Evolutionary conservation across 2,113 vertebrate genomes (phyloP), one percentile per base, ranked within the genome.

Genomic region (Ciconia boyciana): DNA sequence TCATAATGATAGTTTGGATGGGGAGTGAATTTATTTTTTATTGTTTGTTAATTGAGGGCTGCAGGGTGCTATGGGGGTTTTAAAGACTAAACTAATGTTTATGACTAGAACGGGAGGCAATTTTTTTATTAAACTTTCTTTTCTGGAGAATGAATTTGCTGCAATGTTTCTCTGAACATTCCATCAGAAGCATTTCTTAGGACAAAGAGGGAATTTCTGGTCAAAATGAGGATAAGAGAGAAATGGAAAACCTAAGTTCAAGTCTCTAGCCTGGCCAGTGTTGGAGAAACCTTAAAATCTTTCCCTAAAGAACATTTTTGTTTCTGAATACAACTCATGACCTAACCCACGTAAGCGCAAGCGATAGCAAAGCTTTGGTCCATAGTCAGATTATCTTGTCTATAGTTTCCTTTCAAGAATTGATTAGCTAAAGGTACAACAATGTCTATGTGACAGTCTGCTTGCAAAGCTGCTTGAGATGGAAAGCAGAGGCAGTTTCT

Each of bases 401-500:
- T 17, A 32, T 3, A 9, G 36, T 60, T 78, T 46, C 29, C 52
- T 26, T 64, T 71, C 49, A 88, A 66, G 43, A 69, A 34, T 0
- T 10, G 69, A 36, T 78, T n/a, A 70, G 34, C 58, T 80, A 36
- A 62, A 74, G 34, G 41, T 64, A 69, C 31, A 51, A 16, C 39
- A 22, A 43, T 0, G 12, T 1, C 1, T 19, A 9, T 4, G 11
- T 31, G 31, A 43, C n/a, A 39, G 15, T 12, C 74, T 66, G 31
- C 88, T 72, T 21, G 57, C 46, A 62, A 36, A 69, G 31, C 43
- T 74, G 62, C 71, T 51, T 9, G 31, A 34, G 44, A 39, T 9
- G 11, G 78, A 90, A 84, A 71, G 43, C 34, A 51, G 84, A 68
- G 49, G n/a, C 48, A 81, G 41, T 34, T 89, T 48, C 84, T 25